phyloP scores from a whole-genome alignment of 2,797 vertebrate species.

The Diceros bicornis region DNA sequence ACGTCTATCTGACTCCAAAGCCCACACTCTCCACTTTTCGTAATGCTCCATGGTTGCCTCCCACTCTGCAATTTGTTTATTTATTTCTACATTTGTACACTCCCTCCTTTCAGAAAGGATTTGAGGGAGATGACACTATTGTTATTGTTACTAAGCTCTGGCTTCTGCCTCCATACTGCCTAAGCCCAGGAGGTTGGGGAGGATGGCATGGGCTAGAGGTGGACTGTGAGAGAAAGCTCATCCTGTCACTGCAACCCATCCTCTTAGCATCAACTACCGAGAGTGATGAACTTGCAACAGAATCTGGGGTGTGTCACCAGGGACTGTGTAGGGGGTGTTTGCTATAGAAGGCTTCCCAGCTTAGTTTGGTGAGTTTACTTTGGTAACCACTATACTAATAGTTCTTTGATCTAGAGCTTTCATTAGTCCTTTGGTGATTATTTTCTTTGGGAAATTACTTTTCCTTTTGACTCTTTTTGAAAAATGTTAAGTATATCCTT shows the following conservation, averaged over 20 bases:
- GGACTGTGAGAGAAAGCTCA: neutral
- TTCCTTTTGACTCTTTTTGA: neutral
- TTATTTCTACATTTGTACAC: neutral
- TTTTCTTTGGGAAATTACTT: neutral
- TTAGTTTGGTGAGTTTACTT: neutral
- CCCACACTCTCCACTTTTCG: neutral
- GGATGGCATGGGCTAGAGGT: neutral
- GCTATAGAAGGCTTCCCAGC: neutral
- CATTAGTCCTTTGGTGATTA: neutral
- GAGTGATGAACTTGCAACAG: neutral
- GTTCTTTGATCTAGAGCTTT: constrained; percentile 18
- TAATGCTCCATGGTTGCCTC: neutral
- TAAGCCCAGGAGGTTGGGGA: neutral
- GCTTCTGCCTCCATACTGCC: neutral
- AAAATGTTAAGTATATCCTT: neutral
- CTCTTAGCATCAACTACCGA: neutral
- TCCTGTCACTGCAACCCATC: neutral
- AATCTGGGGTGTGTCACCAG: neutral
- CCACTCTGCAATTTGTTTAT: neutral
- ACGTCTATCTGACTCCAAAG: neutral
- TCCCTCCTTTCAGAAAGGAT: constrained; percentile 25
- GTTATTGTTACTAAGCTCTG: neutral
- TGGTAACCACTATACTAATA: neutral
- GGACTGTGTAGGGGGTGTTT: neutral
- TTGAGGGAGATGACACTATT: neutral